Percentiles rank a stretch among this genome's conserved stretches.
Conservation (phyloP, 2,888 invertebrate species). For the Drosophila mimetica region DNA sequence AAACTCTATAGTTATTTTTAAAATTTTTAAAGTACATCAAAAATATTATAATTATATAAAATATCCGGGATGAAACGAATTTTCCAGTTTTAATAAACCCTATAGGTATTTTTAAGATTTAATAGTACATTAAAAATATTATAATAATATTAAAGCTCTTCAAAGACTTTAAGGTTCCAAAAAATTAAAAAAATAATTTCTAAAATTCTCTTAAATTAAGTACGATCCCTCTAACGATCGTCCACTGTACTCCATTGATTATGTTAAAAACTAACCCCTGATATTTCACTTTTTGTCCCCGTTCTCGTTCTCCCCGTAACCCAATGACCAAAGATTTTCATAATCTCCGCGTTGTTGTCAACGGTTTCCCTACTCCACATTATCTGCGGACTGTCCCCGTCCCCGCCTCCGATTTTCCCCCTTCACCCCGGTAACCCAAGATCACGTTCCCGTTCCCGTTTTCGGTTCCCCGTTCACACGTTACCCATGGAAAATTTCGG, state of each 20-base stretch:
- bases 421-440: background rate
- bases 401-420: conserved; percentile 2
- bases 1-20: no score
- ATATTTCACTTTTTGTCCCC: conserved; percentile 10
- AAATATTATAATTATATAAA: background rate
- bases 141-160: no score
- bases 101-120: no score
- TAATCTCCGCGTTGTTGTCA: conserved; percentile 45
- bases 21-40: no score
- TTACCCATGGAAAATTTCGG: conserved; percentile 33
- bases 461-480: conserved; percentile 30
- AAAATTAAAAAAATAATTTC: no score
- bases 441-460: conserved; percentile 1
- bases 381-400: conserved; percentile 13
- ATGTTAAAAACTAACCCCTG: conserved; percentile 62
- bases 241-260: conserved; percentile 64
- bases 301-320: conserved; percentile 14
- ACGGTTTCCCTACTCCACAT: conserved; percentile 31
- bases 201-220: no score
- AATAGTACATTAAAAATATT: no score
- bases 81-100: no score
- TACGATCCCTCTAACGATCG: background rate
- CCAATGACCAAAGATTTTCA: conserved; percentile 37
- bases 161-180: no score
- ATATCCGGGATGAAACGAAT: background rate